These are phyloP conservation scores for Coenobita brevimanus DNA, from an alignment of 1,140 invertebrate species.

Conservation along the genomic window DNA sequence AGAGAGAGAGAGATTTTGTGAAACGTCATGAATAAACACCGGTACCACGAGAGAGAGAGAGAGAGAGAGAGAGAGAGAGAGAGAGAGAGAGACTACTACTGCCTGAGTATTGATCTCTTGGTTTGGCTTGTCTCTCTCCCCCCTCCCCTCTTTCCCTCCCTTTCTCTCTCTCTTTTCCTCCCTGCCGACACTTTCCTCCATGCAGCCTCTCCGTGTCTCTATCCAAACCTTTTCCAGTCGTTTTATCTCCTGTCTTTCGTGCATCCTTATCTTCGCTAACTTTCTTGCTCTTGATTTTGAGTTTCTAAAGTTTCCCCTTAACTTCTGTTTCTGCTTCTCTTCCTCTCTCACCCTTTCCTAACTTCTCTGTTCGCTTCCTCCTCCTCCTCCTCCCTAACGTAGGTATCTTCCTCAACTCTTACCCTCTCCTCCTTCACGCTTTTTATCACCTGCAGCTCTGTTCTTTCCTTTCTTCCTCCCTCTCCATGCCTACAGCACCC, in stretches of 20 bases:
- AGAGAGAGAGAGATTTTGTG: too few species aligned
- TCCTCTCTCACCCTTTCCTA: too few species aligned
- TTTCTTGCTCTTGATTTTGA: background rate
- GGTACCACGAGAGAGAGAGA: background rate
- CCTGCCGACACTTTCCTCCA: too few species aligned
- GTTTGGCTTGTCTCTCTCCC: background rate
- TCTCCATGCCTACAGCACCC: background rate
- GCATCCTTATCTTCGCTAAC: background rate
- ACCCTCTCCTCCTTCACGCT: too few species aligned
- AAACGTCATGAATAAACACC: too few species aligned
- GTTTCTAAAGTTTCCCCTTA: background rate
- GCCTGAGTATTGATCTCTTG: background rate
- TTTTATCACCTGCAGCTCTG: too few species aligned
- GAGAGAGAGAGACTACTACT: background rate
- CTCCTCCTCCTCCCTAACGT: too few species aligned
- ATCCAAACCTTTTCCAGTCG: background rate
- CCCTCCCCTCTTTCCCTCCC: background rate
- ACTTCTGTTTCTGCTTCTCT: background rate
- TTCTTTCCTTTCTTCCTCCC: too few species aligned
- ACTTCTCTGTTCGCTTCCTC: too few species aligned
- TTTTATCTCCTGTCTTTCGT: background rate
- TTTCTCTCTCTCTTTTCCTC: background rate
- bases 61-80: constrained; percentile 1
- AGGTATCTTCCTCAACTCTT: too few species aligned
- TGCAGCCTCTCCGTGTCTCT: too few species aligned